phyloP scores from a whole-genome alignment of 2,797 vertebrate genomes.

The Podarcis siculus region DNA sequence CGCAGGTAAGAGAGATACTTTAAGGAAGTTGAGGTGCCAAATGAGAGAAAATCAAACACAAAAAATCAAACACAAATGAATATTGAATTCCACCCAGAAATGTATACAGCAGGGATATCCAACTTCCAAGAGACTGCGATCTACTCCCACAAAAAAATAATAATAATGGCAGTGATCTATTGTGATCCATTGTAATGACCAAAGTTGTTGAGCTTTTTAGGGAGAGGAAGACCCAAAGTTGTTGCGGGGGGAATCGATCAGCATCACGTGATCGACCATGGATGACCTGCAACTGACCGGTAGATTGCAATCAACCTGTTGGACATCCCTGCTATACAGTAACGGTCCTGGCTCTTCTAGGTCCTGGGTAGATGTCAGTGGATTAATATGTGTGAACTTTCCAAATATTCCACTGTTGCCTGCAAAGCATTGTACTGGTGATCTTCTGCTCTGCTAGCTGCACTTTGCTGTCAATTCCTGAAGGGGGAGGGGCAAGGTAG shows the following conservation, averaged over 20 bases:
- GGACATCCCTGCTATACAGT: not conserved
- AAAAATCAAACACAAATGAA: not conserved
- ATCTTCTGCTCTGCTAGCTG: not conserved
- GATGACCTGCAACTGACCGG: too few relatives aligned
- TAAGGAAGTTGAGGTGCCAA: conserved; percentile 19
- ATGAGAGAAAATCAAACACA: not conserved
- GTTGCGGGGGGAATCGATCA: too few relatives aligned
- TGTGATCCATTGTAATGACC: too few relatives aligned
- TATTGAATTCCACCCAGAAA: conserved; percentile 18
- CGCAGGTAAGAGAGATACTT: not conserved
- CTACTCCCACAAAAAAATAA: too few relatives aligned
- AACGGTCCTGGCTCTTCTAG: not conserved
- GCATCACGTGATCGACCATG: too few relatives aligned
- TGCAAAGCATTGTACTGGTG: not conserved
- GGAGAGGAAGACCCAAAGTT: too few relatives aligned
- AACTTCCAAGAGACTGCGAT: too few relatives aligned
- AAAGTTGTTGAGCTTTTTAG: too few relatives aligned
- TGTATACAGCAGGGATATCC: not conserved
- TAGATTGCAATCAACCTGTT: too few relatives aligned
- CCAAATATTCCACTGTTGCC: not conserved
- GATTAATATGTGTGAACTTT: not conserved
- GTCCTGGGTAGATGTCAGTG: not conserved
- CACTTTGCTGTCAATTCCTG: too few relatives aligned
- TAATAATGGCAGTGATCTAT: too few relatives aligned
- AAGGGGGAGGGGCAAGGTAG: too few relatives aligned